Conservation (phyloP, 2,797 vertebrate species). For the Columba guinea region DNA sequence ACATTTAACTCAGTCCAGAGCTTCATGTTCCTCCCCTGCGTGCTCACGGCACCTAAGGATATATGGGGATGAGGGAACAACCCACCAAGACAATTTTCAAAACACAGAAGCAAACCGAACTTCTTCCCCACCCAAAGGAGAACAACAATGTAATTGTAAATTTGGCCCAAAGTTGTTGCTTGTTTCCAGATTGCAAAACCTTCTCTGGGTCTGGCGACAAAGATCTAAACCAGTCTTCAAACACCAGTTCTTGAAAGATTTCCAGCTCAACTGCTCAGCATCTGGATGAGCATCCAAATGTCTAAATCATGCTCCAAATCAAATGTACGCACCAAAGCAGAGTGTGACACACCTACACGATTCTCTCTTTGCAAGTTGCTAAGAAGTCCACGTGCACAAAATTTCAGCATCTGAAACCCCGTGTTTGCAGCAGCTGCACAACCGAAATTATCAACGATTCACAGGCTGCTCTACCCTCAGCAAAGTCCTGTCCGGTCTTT, state of each 20-base stretch:
- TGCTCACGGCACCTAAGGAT: neutral
- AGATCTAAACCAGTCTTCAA: neutral
- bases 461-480: neutral
- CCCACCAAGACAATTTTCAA: neutral
- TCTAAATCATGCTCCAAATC: neutral
- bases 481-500: neutral
- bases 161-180: neutral
- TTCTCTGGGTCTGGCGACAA: neutral
- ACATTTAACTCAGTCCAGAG: neutral
- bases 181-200: neutral
- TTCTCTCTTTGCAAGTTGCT: neutral
- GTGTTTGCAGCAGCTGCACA: conserved; percentile 27
- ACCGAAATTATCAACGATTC: conserved; percentile 38
- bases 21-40: fast-evolving
- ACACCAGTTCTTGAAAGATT: neutral
- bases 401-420: neutral
- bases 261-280: neutral
- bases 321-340: fast-evolving
- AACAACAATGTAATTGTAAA: neutral
- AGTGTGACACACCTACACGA: neutral
- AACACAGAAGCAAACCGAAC: neutral
- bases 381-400: neutral
- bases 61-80: neutral
- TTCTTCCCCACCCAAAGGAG: neutral
- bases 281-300: neutral